Conservation (phyloP, 2,113 vertebrate species). For the Mirza zaza region DNA sequence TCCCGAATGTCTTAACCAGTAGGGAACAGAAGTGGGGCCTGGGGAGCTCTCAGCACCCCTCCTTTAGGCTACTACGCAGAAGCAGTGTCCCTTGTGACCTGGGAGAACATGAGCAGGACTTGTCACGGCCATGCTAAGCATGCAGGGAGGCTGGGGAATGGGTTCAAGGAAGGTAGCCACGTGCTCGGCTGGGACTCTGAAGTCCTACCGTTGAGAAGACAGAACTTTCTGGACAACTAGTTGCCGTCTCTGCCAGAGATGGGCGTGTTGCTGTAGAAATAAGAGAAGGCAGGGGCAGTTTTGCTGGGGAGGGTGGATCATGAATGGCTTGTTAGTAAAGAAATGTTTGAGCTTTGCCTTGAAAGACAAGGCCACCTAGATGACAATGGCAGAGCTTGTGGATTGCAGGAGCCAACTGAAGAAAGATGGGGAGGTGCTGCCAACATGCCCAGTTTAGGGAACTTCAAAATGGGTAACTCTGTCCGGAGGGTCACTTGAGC, state of each 20-base stretch:
- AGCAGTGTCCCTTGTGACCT: background rate
- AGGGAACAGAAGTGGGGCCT: fast-evolving
- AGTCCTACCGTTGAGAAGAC: background rate
- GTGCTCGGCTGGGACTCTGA: background rate
- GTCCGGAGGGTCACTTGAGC: too few species aligned
- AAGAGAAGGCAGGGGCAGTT: background rate
- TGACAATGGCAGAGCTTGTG: fast-evolving
- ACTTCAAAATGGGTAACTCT: fast-evolving
- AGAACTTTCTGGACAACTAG: background rate
- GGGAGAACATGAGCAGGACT: background rate
- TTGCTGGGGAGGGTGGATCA: background rate
- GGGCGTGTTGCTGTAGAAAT: fast-evolving
- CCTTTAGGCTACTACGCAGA: fast-evolving
- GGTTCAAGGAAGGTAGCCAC: background rate
- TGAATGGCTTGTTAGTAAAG: background rate
- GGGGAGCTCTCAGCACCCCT: background rate
- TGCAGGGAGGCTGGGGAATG: background rate
- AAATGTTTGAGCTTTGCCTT: background rate
- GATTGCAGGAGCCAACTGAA: background rate
- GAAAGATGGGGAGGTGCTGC: fast-evolving
- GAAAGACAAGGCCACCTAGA: background rate
- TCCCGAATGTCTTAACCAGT: background rate
- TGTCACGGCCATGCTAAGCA: fast-evolving
- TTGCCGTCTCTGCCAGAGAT: background rate
- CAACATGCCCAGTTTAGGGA: fast-evolving